Evolutionary conservation across 2,888 invertebrate genomes (phyloP).

Genomic region (Pandemis corylana): DNA sequence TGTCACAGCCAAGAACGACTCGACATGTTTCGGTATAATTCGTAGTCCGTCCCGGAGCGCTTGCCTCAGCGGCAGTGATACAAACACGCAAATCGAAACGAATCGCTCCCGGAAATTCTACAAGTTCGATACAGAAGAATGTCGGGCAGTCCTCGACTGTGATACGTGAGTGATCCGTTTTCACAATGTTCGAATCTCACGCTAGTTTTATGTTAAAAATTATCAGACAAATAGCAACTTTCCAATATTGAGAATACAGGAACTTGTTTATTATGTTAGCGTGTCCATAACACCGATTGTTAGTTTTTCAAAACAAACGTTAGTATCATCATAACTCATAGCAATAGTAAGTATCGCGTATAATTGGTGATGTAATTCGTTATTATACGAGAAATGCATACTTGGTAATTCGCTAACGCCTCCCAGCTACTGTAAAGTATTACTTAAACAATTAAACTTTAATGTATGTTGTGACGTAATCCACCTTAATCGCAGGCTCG

Average conservation of each 20-base stretch:
- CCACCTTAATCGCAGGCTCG: background rate
- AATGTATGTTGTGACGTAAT: background rate
- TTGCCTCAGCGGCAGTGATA: too few species aligned
- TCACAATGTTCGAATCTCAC: too few species aligned
- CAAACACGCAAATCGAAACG: too few species aligned
- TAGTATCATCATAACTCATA: conserved; percentile 4
- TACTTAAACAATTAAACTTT: conserved; percentile 6
- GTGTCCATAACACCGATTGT: conserved; percentile 5
- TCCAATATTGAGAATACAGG: background rate
- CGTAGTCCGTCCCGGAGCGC: too few species aligned
- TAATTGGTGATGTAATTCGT: conserved; percentile 25
- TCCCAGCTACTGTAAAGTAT: background rate
- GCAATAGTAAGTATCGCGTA: conserved; percentile 4
- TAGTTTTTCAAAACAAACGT: conserved; percentile 9
- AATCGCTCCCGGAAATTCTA: too few species aligned
- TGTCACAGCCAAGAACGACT: too few species aligned
- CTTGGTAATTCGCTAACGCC: conserved; percentile 9
- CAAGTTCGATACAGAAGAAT: too few species aligned
- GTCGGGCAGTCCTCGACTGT: too few species aligned
- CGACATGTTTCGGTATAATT: too few species aligned
- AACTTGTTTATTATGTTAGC: conserved; percentile 2
- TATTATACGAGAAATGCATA: conserved; percentile 13
- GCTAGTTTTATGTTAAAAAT: background rate
- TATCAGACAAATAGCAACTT: background rate
- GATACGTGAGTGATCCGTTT: too few species aligned